phyloP scores from a whole-genome alignment of 2,113 vertebrate genomes.

The Elanus axillaris region DNA sequence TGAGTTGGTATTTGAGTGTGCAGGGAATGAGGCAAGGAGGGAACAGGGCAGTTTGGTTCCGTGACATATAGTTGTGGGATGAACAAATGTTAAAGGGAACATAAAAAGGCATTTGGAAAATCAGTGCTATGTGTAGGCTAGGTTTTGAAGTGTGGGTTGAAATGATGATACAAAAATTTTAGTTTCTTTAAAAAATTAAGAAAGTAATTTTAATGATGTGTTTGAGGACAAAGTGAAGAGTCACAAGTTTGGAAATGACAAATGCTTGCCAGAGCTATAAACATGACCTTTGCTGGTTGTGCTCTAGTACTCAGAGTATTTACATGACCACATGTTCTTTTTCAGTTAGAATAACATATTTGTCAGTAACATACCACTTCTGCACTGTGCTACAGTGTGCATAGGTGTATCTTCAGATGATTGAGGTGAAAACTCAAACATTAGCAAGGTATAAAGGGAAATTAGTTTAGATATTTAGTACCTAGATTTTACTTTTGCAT shows the following conservation, averaged over 20 bases:
- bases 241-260: not conserved
- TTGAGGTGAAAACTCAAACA: not conserved
- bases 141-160: not conserved
- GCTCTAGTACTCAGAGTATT: not conserved
- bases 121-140: not conserved
- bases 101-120: not conserved
- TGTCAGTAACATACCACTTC: not conserved
- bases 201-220: not conserved
- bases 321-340: not conserved
- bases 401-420: not conserved
- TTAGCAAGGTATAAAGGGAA: not conserved
- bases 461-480: not conserved
- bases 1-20: not conserved
- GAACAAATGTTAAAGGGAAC: not conserved
- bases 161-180: not conserved
- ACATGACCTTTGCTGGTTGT: fast-evolving
- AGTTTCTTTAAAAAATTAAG: not conserved
- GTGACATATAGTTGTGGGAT: not conserved
- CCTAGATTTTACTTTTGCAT: not conserved
- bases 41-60: not conserved
- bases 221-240: not conserved
- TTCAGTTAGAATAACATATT: not conserved
- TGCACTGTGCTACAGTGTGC: not conserved
- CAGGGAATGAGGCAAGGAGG: not conserved
- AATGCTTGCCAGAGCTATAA: not conserved